Base-by-base conservation (phyloP, 1,140 invertebrate species). In the Pseudomyrmex pallidus region DNA sequence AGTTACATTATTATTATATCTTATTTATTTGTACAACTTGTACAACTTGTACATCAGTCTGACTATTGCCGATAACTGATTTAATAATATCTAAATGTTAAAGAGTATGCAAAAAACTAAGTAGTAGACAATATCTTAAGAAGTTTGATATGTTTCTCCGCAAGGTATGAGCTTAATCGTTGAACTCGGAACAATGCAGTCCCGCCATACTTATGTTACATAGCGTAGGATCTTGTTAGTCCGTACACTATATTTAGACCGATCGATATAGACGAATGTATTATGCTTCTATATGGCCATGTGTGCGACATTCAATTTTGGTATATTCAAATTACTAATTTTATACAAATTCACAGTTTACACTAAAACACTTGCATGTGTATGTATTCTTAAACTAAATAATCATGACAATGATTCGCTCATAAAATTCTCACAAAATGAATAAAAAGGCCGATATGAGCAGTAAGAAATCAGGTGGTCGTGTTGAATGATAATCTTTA, bases 191-290 rank as follows among this genome's bases (percentile, higher is more conserved):
- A 85, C 84, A 88, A 88, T 88, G 68, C 83, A 78, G 77, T 82
- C 87, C 83, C 76, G 73, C 77, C 77, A 82, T 88, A 85, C 52
- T 88, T 88, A 80, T 63, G 68, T 56, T 59, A 85, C 50, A 64
- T 89, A 70, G 56, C 64, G 78, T 80, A 86, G 80, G 78, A 74
- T 48, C 87, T 88, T 73, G 82, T 85, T 89, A 88, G 86, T 88
- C 80, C 68, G 44, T 83, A 86, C 74, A 84, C 86, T 89, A 89
- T 88, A 89, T 89, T 89, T 89, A 89, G 87, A 84, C 87, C 87
- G 80, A 89, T 89, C 84, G 80, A 89, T 89, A 76, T 88, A 89
- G 59, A 83, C 63, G 86, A 74, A 88, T 68, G 84, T 74, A 85
- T 88, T 70, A 48, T 88, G 74, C 54, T 48, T 80, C 56, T 59